Base-by-base conservation (phyloP, 2,888 invertebrate genomes). In the Chloroclysta siterata region DNA sequence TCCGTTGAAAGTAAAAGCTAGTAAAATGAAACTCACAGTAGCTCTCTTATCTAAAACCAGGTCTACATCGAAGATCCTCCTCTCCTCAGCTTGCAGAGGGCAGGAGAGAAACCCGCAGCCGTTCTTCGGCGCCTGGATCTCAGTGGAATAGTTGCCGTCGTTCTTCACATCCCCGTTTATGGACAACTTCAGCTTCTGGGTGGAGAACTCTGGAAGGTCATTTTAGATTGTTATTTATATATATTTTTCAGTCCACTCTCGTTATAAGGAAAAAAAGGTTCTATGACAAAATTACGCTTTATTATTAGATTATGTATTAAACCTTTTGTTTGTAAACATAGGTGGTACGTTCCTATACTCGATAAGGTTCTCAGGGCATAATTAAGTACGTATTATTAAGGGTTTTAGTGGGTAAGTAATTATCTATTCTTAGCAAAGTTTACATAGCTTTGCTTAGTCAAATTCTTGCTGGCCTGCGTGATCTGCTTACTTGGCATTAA, bases 401-500 rank as follows among this genome's bases (percentile, higher is more conserved):
- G n/a, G n/a, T n/a, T n/a, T n/a, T n/a, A n/a, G n/a, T n/a, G n/a
- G n/a, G n/a, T n/a, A n/a, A n/a, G n/a, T n/a, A n/a, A n/a, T n/a
- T n/a, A n/a, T n/a, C n/a, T n/a, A n/a, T n/a, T n/a, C n/a, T n/a
- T n/a, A n/a, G n/a, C n/a, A n/a, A n/a, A n/a, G n/a, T n/a, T n/a
- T n/a, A n/a, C n/a, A n/a, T n/a, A n/a, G n/a, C n/a, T n/a, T n/a
- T n/a, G n/a, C n/a, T n/a, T n/a, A n/a, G n/a, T n/a, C n/a, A n/a
- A n/a, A n/a, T n/a, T n/a, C n/a, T n/a, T n/a, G n/a, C 36, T 17
- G 11, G 46, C 8, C 44, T 44, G 44, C 11, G 3, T 15, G 6
- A 15, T 53, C 15, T 6, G 13, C 60, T 56, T 78, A 89, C 88
- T 78, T 36, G 88, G 88, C 13, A 80, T 82, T 66, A 88, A 76